Conservation (phyloP, 2,888 invertebrate genomes). For the Drosophila sordidula region DNA sequence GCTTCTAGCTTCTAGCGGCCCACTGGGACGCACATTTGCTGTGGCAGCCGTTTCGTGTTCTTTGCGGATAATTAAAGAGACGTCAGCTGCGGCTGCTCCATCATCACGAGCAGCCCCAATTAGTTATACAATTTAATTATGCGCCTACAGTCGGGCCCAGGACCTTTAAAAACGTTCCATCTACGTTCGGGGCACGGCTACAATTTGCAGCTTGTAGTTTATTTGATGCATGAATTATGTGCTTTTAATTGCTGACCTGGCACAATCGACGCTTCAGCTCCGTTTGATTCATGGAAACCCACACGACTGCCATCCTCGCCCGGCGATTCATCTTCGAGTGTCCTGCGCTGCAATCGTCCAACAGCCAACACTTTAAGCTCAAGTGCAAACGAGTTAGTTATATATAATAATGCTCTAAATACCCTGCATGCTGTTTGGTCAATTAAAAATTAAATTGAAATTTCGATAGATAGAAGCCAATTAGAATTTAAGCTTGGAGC, state of each 20-base stretch:
- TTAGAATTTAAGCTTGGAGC: not conserved
- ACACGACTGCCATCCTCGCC: slow-evolving; percentile 45
- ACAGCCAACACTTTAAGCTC: slow-evolving; percentile 35
- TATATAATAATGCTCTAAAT: not conserved
- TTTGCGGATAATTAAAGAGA: slow-evolving; percentile 69
- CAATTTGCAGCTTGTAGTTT: slow-evolving; percentile 25
- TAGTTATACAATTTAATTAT: slow-evolving; percentile 61
- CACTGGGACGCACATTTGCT: slow-evolving; percentile 21
- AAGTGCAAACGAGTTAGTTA: slow-evolving; percentile 15
- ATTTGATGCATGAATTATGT: slow-evolving; percentile 66
- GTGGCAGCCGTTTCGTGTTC: slow-evolving; percentile 22
- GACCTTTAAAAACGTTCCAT: slow-evolving; percentile 10
- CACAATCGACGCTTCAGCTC: slow-evolving; percentile 37
- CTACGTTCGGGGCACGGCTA: not conserved
- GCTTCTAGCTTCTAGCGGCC: not conserved
- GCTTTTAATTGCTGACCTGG: slow-evolving; percentile 69
- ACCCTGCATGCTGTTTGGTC: not conserved
- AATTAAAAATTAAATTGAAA: not conserved
- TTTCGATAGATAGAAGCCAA: not conserved
- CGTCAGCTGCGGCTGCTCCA: slow-evolving; percentile 61
- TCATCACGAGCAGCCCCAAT: slow-evolving; percentile 53
- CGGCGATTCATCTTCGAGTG: slow-evolving; percentile 67
- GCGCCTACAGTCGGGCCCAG: slow-evolving; percentile 18
- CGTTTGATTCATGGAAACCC: slow-evolving; percentile 53
- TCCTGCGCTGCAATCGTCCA: slow-evolving; percentile 28